Evolutionary conservation across 1,140 invertebrate species (phyloP), one percentile per base, ranked within the genome.

Genomic region (Vanessa atalanta): DNA sequence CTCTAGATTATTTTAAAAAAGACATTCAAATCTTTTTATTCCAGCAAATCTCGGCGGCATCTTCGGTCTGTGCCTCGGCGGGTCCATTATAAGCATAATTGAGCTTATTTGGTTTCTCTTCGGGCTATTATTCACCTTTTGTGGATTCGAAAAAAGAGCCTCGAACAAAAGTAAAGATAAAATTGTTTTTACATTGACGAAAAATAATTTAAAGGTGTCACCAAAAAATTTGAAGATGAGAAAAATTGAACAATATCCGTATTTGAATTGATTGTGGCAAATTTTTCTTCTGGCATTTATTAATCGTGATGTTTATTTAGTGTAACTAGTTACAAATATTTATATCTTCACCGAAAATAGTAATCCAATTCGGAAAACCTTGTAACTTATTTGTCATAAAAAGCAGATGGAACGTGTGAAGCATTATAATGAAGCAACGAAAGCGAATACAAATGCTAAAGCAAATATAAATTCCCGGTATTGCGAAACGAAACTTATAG

Each of bases 31-130:
- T 61, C 31, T 37, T 3, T 50, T 66, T 55, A 77, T 93, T 92
- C 47, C 85, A 93, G 93, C 92, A 14, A 93, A 92, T 61, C 83
- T 93, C 15, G 92, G 92, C 11, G 91, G 92, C 0, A 88, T 93
- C 37, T 93, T 93, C 57, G 91, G 91, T 0, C 79, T 93, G 23
- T 93, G 90, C 67, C 75, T 93, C 3, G 92, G 92, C 3, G 92
- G 92, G 0, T 93, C 92, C 3, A 87, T 93, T 31, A 86, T 93
- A 69, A 93, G 93, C 72, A 75, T 93, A 6, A 89, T 93, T 20
- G 92, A 93, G 79, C 48, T 91, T 8, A 0, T 89, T 0, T 92
- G 89, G 88, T 88, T 87, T 16, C 2, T 87, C 2, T 23, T 86
- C 0, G 87, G 88, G 14, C 15, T 89, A 11, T 16, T 87, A 0